Evolutionary conservation across 2,888 invertebrate species (phyloP).

Genomic region (Eugnorisma glareosa): DNA sequence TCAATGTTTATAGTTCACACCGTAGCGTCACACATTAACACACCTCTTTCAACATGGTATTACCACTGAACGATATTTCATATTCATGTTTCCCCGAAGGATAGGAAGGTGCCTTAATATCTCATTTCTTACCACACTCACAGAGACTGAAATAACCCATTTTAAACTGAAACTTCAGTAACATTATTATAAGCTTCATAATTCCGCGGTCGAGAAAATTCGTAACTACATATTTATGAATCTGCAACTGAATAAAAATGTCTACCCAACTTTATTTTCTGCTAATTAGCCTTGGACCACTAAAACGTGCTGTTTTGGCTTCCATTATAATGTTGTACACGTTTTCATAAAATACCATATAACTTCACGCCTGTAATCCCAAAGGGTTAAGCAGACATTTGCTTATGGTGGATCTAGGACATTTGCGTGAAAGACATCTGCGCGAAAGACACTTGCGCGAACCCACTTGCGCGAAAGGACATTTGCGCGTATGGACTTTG

Average conservation of each 20-base stretch:
- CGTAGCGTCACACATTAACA: too few relatives aligned
- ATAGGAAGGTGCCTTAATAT: not conserved
- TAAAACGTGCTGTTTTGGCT: not conserved
- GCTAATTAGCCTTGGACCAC: constrained; percentile 32
- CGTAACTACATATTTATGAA: constrained; percentile 52
- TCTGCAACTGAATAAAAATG: constrained; percentile 45
- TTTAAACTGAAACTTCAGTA: constrained; percentile 18
- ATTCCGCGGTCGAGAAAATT: constrained; percentile 25
- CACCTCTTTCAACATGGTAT: too few relatives aligned
- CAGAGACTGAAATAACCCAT: not conserved
- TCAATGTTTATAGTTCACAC: too few relatives aligned
- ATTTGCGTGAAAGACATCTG: too few relatives aligned
- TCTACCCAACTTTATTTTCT: constrained; percentile 22
- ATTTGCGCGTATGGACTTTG: too few relatives aligned
- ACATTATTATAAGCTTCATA: constrained; percentile 10
- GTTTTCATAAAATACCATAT: not conserved
- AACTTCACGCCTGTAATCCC: too few relatives aligned
- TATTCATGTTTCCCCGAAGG: not conserved
- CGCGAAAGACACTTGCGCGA: too few relatives aligned
- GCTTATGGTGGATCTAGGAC: too few relatives aligned
- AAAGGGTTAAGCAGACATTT: too few relatives aligned
- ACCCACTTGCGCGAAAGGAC: too few relatives aligned
- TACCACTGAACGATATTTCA: not conserved
- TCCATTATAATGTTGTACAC: not conserved
- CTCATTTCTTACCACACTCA: not conserved